Evolutionary conservation across 2,888 invertebrate genomes (phyloP), one percentile per base, ranked within the genome.

Genomic region (Mayetiola destructor): DNA sequence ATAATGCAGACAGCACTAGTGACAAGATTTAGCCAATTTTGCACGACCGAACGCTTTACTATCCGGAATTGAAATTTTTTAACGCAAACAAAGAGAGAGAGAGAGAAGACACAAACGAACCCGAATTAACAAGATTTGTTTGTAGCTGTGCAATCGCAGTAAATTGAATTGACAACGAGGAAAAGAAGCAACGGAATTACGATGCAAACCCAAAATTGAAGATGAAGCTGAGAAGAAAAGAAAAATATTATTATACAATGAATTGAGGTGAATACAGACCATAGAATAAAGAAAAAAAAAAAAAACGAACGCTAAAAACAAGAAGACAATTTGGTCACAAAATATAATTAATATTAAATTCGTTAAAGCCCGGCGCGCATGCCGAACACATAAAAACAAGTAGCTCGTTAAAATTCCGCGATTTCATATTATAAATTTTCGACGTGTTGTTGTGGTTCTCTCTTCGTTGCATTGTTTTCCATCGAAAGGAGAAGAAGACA

Each of bases 341-440:
- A 48, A 48, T 27, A 48, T 23, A 53, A 53, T 53, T 53, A 53
- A 53, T 53, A 29, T 53, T 53, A 32, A 53, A 53, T 53, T 53
- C 53, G 53, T 53, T 32, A 32, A 53, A 48, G 48, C 48, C 32
- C n/a, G 30, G 53, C 53, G 53, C 53, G 53, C 53, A 65, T 64
- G 61, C 62, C 63, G 63, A 65, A 64, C 64, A 64, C 63, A 63
- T 55, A 55, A 65, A 64, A 62, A 63, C 64, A 62, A 64, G 63
- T 64, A 64, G 66, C 65, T 66, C 66, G 66, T 66, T 66, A 66
- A 66, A 66, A 66, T 66, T 66, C 66, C 65, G 63, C 60, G 61
- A 61, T 63, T 55, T 55, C 36, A 55, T 55, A 48, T 48, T 48
- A 48, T 48, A 48, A 54, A 54, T 32, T 36, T 54, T 54, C 32